Conservation (phyloP, 2,797 vertebrate genomes). For the Notamacropus eugenii region DNA sequence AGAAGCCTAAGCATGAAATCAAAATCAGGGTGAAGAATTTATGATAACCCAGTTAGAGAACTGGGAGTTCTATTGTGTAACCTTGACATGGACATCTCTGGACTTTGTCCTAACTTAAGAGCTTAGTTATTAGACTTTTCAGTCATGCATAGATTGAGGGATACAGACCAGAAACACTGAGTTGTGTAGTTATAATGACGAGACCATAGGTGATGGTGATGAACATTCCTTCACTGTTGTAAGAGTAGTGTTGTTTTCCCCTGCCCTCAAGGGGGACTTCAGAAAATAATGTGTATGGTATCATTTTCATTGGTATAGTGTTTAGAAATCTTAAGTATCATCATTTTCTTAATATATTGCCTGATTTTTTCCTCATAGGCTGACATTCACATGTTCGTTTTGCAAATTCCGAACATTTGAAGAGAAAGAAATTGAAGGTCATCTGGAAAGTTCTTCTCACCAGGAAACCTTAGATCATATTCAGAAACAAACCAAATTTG, state of each 20-base stretch:
- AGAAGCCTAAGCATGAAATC: slow-evolving; percentile 37
- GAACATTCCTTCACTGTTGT: slow-evolving; percentile 6
- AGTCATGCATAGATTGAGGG: not conserved
- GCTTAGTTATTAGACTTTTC: not conserved
- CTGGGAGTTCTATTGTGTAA: not conserved
- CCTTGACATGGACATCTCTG: slow-evolving; percentile 7
- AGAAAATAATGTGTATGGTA: slow-evolving; percentile 44
- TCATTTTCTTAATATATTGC: slow-evolving; percentile 56
- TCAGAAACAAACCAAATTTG: slow-evolving; percentile 91
- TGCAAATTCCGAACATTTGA: slow-evolving; percentile 93
- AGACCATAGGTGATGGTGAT: not conserved
- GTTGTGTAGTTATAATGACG: not conserved
- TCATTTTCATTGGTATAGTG: slow-evolving; percentile 38
- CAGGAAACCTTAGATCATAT: slow-evolving; percentile 91
- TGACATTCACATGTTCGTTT: slow-evolving; percentile 92
- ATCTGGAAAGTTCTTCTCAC: slow-evolving; percentile 89
- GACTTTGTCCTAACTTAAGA: not conserved
- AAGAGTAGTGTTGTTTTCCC: slow-evolving; percentile 23
- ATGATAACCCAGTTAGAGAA: not conserved
- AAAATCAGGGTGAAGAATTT: slow-evolving; percentile 7
- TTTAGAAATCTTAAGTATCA: slow-evolving; percentile 27
- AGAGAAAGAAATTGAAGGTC: slow-evolving; percentile 90
- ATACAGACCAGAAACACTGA: slow-evolving; percentile 17
- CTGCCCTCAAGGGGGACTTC: slow-evolving; percentile 28
- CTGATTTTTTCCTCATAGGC: slow-evolving; percentile 78